Percentiles rank a stretch among this genome's conserved stretches.
Conservation (phyloP, 2,797 vertebrate genomes). For the Ispidina lecontei region DNA sequence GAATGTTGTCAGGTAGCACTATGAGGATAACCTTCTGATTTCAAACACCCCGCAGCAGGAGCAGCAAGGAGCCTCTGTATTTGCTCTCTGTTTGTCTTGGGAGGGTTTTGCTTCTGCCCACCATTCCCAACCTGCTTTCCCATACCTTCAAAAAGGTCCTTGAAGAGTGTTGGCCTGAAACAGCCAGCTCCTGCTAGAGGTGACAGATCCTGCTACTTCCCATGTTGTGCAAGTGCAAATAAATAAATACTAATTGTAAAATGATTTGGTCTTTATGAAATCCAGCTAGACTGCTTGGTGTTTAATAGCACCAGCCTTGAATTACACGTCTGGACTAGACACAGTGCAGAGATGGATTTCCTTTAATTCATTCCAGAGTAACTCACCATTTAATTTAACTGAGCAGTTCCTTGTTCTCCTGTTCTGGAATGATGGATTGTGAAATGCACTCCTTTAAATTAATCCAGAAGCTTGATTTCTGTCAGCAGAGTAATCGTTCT, state of each 20-base stretch:
- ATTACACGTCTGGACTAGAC: not conserved
- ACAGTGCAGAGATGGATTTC: slow-evolving; percentile 30
- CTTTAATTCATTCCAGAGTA: slow-evolving; percentile 64
- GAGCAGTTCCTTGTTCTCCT: slow-evolving; percentile 51
- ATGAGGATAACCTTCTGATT: not conserved
- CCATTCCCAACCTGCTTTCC: not conserved
- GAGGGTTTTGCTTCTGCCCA: not conserved
- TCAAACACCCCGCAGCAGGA: fast-evolving
- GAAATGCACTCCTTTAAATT: slow-evolving; percentile 59
- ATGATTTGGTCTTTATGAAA: not conserved
- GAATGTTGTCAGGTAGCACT: not conserved
- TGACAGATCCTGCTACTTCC: not conserved
- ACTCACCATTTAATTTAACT: slow-evolving; percentile 55
- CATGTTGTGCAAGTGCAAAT: not conserved
- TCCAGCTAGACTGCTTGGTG: not conserved
- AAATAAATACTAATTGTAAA: slow-evolving; percentile 16
- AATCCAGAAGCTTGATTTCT: slow-evolving; percentile 50
- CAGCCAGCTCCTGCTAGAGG: not conserved
- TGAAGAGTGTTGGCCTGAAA: not conserved
- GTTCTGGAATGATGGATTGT: slow-evolving; percentile 50
- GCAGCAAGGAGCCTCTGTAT: not conserved
- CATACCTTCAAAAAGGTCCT: not conserved
- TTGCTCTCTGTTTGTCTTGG: not conserved
- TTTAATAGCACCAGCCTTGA: not conserved
- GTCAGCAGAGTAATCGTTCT: slow-evolving; percentile 46